Conservation (phyloP, 2,113 vertebrate genomes). For the Thunnus maccoyii region DNA sequence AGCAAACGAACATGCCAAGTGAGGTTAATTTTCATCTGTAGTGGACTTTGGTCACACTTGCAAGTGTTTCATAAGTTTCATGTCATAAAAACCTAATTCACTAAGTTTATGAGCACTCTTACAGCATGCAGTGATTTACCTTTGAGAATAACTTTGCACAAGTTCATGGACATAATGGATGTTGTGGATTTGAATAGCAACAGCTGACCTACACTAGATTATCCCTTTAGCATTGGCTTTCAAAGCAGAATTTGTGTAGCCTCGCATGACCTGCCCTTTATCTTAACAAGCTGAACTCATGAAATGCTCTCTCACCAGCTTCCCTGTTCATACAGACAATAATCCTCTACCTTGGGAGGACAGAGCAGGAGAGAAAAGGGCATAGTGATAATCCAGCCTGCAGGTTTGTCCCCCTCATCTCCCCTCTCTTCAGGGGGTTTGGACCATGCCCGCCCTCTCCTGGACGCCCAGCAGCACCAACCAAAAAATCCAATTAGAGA, state of each 20-base stretch:
- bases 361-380: constrained; percentile 66
- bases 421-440: constrained; percentile 63
- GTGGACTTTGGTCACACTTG: constrained; percentile 9
- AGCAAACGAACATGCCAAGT: neutral
- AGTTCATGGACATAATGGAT: neutral
- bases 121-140: neutral
- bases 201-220: constrained; percentile 56
- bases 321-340: constrained; percentile 50
- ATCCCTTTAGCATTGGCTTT: constrained; percentile 42
- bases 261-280: constrained; percentile 71
- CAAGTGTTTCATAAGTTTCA: constrained; percentile 44
- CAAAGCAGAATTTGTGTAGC: constrained; percentile 48
- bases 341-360: constrained; percentile 78
- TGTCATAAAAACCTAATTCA: constrained; percentile 34
- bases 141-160: constrained; percentile 9
- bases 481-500: constrained; percentile 80
- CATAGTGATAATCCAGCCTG: constrained; percentile 68
- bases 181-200: constrained; percentile 14
- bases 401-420: constrained; percentile 69
- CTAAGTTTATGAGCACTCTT: neutral
- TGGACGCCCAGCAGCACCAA: constrained; percentile 43
- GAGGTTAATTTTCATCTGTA: neutral
- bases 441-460: constrained; percentile 43
- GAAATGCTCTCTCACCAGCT: constrained; percentile 54
- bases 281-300: constrained; percentile 73